Evolutionary conservation across 2,797 vertebrate species (phyloP).

Genomic region (Oreochromis grahami): DNA sequence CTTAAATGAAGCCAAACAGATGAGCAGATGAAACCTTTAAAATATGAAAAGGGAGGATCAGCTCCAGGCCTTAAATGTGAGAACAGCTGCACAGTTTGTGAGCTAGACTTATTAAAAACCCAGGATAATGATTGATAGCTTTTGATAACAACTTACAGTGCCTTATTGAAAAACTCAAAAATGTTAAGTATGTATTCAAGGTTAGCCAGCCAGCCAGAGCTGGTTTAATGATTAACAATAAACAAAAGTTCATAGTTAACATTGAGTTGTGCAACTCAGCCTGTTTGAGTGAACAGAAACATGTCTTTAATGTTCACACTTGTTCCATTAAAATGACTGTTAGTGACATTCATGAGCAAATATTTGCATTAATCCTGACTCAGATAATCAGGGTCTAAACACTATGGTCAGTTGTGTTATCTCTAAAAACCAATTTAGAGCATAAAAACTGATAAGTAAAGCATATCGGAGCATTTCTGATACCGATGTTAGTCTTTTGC

Average conservation of each 20-base stretch:
- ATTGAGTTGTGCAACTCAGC: constrained; percentile 45
- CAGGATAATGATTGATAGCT: background rate
- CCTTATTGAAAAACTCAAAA: background rate
- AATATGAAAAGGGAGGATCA: background rate
- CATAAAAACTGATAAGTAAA: background rate
- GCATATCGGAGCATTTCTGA: background rate
- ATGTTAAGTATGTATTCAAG: constrained; percentile 45
- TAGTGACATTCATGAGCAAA: constrained; percentile 31
- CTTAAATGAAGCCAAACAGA: background rate
- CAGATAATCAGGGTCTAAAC: background rate
- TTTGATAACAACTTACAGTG: background rate
- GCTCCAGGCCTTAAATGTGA: background rate
- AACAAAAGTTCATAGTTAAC: constrained; percentile 53
- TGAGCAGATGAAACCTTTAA: background rate
- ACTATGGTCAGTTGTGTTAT: background rate
- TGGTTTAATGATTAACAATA: constrained; percentile 68
- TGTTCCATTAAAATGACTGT: background rate
- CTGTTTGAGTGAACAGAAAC: constrained; percentile 28
- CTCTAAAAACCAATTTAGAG: background rate
- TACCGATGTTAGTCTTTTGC: background rate
- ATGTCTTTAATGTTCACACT: constrained; percentile 65
- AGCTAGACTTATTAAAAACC: background rate
- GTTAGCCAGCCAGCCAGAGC: constrained; percentile 8
- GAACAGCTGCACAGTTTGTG: background rate
- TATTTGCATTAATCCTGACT: constrained; percentile 30